These are phyloP conservation scores for Hippocampus kuda DNA, from an alignment of 2,797 vertebrate genomes.

Conservation along the genomic window DNA sequence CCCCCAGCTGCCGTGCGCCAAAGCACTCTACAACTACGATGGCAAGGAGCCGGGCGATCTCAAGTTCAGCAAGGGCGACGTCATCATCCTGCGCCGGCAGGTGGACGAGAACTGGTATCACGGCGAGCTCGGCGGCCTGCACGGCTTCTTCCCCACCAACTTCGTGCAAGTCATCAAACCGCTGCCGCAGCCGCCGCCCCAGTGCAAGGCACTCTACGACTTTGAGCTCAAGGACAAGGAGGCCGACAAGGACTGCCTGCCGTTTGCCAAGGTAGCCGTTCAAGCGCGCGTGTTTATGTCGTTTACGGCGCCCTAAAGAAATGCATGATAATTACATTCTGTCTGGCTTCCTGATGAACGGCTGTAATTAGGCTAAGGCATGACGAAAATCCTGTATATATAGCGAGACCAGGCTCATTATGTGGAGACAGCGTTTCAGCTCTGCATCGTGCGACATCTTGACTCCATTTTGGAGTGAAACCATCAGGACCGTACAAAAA, in stretches of 20 bases:
- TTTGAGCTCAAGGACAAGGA: conserved; percentile 99
- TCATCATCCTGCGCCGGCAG: conserved; percentile 94
- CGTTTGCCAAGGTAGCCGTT: conserved; percentile 83
- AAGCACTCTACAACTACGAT: conserved; percentile 97
- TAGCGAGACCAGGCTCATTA: conserved; percentile 1
- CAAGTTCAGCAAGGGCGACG: conserved; percentile 93
- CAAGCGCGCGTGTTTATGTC: background rate
- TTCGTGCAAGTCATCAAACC: conserved; percentile 98
- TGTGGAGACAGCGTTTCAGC: conserved; percentile 8
- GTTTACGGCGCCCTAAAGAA: background rate
- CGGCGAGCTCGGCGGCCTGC: conserved; percentile 88
- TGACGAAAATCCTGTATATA: background rate
- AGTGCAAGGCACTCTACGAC: conserved; percentile 98
- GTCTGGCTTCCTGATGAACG: conserved; percentile 2
- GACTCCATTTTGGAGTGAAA: conserved; percentile 22
- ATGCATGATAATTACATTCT: background rate
- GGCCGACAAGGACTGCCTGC: conserved; percentile 98
- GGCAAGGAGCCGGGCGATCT: conserved; percentile 97
- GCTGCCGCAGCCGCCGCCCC: conserved; percentile 91
- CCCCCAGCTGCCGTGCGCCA: conserved; percentile 95
- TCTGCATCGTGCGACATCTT: background rate
- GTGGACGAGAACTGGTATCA: conserved; percentile 99
- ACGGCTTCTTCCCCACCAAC: conserved; percentile 97
- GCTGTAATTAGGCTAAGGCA: background rate
- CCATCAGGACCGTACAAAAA: conserved; percentile 21